Evolutionary conservation across 2,113 vertebrate species (phyloP), one percentile per base, ranked within the genome.

Genomic region (Albula goreensis): DNA sequence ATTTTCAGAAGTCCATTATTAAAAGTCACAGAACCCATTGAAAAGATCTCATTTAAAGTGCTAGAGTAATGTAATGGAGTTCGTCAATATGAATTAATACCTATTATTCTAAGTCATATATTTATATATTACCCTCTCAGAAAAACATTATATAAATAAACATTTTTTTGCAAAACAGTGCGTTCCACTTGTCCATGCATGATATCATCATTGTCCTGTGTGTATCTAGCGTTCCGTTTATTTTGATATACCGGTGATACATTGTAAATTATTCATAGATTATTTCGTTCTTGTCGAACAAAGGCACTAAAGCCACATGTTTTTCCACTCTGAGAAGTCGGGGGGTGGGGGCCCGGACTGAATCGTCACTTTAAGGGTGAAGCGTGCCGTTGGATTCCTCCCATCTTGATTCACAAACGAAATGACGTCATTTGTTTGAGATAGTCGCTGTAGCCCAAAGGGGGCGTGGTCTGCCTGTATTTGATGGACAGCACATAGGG

Each of bases 351-450:
- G 6, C 31, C 31, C 17, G 88, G 74, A 52, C 48, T 11, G 79
- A 49, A 50, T 49, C 79, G 79, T 81, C 79, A 81, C 49, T 81
- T 17, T 10, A 49, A 81, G 48, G 79, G 19, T 81, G 79, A 12
- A 56, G 63, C 63, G 13, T 70, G 63, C 63, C 17, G 13, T 70
- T n/a, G 81, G 81, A 82, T 82, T 57, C 50, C 53, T n/a, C 19
- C 22, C 81, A 2, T 53, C 51, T 81, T 51, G 80, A 57, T 82
- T 82, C 63, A 82, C 22, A 82, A 56, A 82, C 51, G 25, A 17
- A 57, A 82, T 82, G 81, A 82, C 81, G 81, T 82, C 81, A 82
- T 82, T n/a, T 57, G 81, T 57, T 82, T 56, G 81, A 82, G 81
- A 50, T n/a, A 5, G 81, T 82, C 81, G n/a, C 19, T 31, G n/a